These are phyloP conservation scores for Agrotis ipsilon DNA, from an alignment of 2,888 invertebrate species.

Conservation along the genomic window DNA sequence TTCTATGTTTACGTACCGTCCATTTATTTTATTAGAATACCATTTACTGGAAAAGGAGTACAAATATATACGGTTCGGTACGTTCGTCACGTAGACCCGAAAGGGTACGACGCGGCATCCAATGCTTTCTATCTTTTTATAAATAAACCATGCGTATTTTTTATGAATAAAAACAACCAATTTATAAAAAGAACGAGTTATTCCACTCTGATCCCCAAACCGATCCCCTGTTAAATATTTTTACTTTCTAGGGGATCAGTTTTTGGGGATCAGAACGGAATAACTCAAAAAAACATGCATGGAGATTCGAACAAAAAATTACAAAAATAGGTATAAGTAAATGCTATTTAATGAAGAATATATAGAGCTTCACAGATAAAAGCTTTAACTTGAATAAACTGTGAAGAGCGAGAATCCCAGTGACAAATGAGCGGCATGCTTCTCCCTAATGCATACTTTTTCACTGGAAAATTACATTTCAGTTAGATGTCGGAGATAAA, in stretches of 20 bases:
- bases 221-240: no score
- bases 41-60: neutral
- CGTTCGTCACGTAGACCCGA: no score
- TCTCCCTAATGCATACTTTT: conserved; percentile 5
- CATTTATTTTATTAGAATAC: neutral
- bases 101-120: no score
- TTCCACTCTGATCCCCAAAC: no score
- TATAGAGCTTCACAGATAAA: neutral
- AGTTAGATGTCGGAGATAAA: neutral
- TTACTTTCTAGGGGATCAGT: no score
- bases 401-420: conserved; percentile 12
- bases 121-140: no score
- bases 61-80: no score
- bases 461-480: conserved; percentile 22
- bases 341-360: neutral
- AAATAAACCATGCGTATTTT: no score
- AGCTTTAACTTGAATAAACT: conserved; percentile 2
- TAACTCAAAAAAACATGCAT: no score
- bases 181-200: neutral
- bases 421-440: conserved; percentile 22
- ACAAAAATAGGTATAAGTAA: neutral
- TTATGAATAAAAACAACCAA: neutral
- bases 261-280: no score
- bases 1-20: neutral
- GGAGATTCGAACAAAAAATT: no score